Evolutionary conservation across 2,888 invertebrate genomes (phyloP).

Genomic region (Stenolophus ochropezus): DNA sequence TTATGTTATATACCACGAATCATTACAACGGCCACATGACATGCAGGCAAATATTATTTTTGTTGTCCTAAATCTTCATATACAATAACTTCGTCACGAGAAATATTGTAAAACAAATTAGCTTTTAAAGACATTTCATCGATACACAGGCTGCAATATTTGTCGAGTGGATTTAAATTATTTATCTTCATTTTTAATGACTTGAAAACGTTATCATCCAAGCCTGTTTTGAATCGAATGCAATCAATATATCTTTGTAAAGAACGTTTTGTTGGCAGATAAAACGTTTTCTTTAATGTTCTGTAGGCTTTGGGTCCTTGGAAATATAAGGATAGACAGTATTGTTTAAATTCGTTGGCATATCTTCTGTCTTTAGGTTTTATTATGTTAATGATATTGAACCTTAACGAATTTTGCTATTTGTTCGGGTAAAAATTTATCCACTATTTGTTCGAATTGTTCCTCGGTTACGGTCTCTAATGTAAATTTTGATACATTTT

Average conservation of each 20-base stretch:
- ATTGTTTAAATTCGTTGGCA: not conserved
- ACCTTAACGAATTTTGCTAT: not conserved
- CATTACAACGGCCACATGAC: slow-evolving; percentile 11
- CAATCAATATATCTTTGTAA: not conserved
- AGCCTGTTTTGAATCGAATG: not conserved
- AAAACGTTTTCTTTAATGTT: not conserved
- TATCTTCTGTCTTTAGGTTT: not conserved
- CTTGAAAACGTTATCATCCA: not conserved
- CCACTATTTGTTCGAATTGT: not conserved
- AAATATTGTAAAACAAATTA: not conserved
- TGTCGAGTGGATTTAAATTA: not conserved
- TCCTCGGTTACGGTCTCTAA: not conserved
- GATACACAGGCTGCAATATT: slow-evolving; percentile 11
- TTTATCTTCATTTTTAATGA: not conserved
- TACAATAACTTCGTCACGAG: slow-evolving; percentile 4
- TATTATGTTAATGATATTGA: not conserved
- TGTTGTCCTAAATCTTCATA: not conserved
- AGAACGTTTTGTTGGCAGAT: not conserved
- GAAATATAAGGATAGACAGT: not conserved
- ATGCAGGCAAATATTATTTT: not conserved
- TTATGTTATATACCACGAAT: not conserved
- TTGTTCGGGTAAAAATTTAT: not conserved
- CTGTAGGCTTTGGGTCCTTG: not conserved
- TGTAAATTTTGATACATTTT: too few species aligned
- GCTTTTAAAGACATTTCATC: slow-evolving; percentile 18